A percentile compares a stretch with the other conserved stretches of the same genome.
phyloP scores from a whole-genome alignment of 92 coral and sea anemone genomes.

The Zoanthus gigantus region DNA sequence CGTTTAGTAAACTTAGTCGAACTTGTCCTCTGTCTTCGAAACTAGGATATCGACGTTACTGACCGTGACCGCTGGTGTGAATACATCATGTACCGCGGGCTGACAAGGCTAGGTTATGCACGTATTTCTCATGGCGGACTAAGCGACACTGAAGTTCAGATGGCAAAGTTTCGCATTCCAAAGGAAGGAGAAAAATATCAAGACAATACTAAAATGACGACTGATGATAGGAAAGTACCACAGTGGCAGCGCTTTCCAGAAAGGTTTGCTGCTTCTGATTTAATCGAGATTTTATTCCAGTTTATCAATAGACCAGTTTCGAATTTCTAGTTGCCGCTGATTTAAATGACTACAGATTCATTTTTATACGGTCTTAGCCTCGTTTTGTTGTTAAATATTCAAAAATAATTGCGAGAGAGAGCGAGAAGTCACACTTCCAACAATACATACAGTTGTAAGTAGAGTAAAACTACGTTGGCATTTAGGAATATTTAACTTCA shows the following conservation, averaged over 20 bases:
- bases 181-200: slow-evolving; percentile 56
- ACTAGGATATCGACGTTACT: slow-evolving; percentile 88
- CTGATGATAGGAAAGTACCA: slow-evolving; percentile 72
- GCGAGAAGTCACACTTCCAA: too few species aligned
- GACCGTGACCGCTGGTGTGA: slow-evolving; percentile 95
- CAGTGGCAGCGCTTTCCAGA: slow-evolving; percentile 73
- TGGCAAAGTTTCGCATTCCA: slow-evolving; percentile 89
- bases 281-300: not conserved
- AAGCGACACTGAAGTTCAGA: slow-evolving; percentile 96
- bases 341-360: too few species aligned
- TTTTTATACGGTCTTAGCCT: too few species aligned
- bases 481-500: too few species aligned
- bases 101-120: slow-evolving; percentile 90
- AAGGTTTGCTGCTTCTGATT: slow-evolving; percentile 52
- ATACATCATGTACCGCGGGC: slow-evolving; percentile 95
- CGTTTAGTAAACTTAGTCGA: too few species aligned
- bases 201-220: slow-evolving; percentile 79
- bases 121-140: slow-evolving; percentile 98
- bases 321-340: too few species aligned
- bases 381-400: too few species aligned
- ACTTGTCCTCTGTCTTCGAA: not conserved
- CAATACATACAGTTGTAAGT: too few species aligned
- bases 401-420: too few species aligned
- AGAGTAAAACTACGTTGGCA: too few species aligned
- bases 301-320: too few species aligned